phyloP scores from a whole-genome alignment of 2,888 invertebrate species.

The Hirtodrosophila trivittata region DNA sequence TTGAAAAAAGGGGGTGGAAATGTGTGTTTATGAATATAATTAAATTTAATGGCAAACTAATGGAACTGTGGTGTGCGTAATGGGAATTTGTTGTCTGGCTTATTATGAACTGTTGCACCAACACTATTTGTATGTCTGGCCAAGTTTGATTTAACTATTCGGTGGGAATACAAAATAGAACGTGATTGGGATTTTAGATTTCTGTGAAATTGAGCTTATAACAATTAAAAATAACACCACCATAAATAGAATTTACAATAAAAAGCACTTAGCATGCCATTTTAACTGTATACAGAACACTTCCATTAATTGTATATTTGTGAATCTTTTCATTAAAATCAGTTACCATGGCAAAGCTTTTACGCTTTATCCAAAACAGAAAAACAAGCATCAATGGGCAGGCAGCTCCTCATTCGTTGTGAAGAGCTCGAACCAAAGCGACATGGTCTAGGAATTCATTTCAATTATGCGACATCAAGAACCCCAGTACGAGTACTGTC shows the following conservation, averaged over 20 bases:
- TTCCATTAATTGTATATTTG: conserved; percentile 17
- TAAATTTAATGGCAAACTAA: too few relatives aligned
- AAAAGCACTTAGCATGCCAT: conserved; percentile 19
- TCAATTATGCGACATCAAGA: conserved; percentile 57
- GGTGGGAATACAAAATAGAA: too few relatives aligned
- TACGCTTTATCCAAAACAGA: conserved; percentile 1
- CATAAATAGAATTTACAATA: conserved; percentile 7
- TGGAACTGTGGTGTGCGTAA: too few relatives aligned
- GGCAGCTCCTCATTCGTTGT: conserved; percentile 21
- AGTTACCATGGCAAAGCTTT: conserved; percentile 14
- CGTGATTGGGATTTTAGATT: too few relatives aligned
- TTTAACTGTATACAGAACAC: conserved; percentile 3
- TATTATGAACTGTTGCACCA: too few relatives aligned
- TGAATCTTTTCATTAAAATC: conserved; percentile 18
- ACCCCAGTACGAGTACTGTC: conserved; percentile 15
- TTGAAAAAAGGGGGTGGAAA: too few relatives aligned
- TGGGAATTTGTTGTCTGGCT: too few relatives aligned
- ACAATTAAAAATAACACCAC: conserved; percentile 18
- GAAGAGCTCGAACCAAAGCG: conserved; percentile 24
- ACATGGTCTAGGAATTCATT: conserved; percentile 48
- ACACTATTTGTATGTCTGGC: too few relatives aligned
- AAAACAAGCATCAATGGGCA: conserved; percentile 4
- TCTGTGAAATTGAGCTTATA: too few relatives aligned
- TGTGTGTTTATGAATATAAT: too few relatives aligned
- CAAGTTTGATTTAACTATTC: too few relatives aligned